Percentiles rank a stretch among this genome's conserved stretches.
Conservation (phyloP, 2,113 vertebrate genomes). For the Pterophyllum scalare region DNA sequence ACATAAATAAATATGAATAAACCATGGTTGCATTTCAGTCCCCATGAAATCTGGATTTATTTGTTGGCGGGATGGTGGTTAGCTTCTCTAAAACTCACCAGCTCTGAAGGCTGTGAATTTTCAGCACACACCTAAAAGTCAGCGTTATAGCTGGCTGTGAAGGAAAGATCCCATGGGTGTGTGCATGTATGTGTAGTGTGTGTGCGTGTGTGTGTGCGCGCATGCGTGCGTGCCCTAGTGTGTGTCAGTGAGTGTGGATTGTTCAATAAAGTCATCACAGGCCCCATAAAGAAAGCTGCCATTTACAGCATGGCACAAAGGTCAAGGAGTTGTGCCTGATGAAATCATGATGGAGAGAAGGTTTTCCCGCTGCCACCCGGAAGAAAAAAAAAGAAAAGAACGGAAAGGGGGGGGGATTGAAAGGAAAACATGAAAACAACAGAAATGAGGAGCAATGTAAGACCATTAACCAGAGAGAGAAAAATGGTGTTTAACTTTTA, state of each 20-base stretch:
- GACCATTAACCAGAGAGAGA: background rate
- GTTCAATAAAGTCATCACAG: slow-evolving; percentile 81
- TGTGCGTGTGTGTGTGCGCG: background rate
- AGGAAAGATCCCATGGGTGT: slow-evolving; percentile 49
- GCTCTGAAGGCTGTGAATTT: slow-evolving; percentile 55
- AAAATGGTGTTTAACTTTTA: slow-evolving; percentile 11
- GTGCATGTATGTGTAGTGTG: slow-evolving; percentile 28
- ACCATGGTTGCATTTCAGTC: slow-evolving; percentile 32
- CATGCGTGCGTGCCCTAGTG: slow-evolving; percentile 46
- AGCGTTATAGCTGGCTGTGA: slow-evolving; percentile 72
- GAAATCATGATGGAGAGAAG: slow-evolving; percentile 78
- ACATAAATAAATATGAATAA: background rate
- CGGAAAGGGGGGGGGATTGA: background rate
- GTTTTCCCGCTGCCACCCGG: slow-evolving; percentile 20
- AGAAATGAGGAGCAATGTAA: background rate
- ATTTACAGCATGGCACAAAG: slow-evolving; percentile 78
- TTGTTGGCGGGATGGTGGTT: slow-evolving; percentile 30
- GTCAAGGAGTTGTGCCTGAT: slow-evolving; percentile 76
- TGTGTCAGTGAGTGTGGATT: slow-evolving; percentile 67
- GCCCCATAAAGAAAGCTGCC: slow-evolving; percentile 80
- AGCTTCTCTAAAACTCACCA: slow-evolving; percentile 32
- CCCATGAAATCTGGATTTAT: slow-evolving; percentile 68
- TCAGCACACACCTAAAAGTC: slow-evolving; percentile 60
- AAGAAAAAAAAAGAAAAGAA: slow-evolving; percentile 38
- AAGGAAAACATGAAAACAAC: slow-evolving; percentile 31